A percentile compares a stretch with the other conserved stretches of the same genome.
Conservation (phyloP, 2,888 invertebrate genomes). For the Chloroclystis v-ata region DNA sequence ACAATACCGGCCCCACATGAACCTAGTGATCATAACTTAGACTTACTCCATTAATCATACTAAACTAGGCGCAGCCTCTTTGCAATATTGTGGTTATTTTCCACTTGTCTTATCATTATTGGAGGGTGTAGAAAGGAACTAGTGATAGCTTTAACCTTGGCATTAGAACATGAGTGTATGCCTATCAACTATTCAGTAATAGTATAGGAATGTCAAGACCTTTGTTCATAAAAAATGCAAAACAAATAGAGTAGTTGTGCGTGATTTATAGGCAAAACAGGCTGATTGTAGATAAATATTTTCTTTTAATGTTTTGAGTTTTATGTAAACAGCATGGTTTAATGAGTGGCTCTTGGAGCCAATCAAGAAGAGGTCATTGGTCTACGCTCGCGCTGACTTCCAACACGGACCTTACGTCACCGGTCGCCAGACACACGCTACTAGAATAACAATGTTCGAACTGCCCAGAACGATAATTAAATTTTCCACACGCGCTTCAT, state of each 20-base stretch:
- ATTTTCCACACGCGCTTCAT: slow-evolving; percentile 64
- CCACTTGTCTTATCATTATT: slow-evolving; percentile 17
- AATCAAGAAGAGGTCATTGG: slow-evolving; percentile 61
- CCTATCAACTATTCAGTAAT: too few relatives aligned
- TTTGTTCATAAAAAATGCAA: too few relatives aligned
- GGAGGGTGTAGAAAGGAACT: not conserved
- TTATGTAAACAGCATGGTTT: not conserved
- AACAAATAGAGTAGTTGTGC: too few relatives aligned
- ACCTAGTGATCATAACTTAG: slow-evolving; percentile 39
- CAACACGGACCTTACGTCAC: slow-evolving; percentile 63
- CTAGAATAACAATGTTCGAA: slow-evolving; percentile 68
- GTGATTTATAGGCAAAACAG: too few relatives aligned
- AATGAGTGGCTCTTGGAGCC: slow-evolving; percentile 28
- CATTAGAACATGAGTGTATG: too few relatives aligned
- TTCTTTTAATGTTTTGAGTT: not conserved
- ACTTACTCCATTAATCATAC: slow-evolving; percentile 34
- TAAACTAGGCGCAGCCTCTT: slow-evolving; percentile 23
- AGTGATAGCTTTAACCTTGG: slow-evolving; percentile 6
- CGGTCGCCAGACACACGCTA: slow-evolving; percentile 59
- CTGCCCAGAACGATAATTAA: slow-evolving; percentile 64
- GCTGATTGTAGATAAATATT: not conserved
- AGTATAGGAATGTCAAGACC: too few relatives aligned
- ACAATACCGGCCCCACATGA: slow-evolving; percentile 46
- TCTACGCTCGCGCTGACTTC: slow-evolving; percentile 41
- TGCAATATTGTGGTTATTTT: slow-evolving; percentile 23